phyloP scores from a whole-genome alignment of 2,797 vertebrate genomes.

The Anisognathus igniventris region DNA sequence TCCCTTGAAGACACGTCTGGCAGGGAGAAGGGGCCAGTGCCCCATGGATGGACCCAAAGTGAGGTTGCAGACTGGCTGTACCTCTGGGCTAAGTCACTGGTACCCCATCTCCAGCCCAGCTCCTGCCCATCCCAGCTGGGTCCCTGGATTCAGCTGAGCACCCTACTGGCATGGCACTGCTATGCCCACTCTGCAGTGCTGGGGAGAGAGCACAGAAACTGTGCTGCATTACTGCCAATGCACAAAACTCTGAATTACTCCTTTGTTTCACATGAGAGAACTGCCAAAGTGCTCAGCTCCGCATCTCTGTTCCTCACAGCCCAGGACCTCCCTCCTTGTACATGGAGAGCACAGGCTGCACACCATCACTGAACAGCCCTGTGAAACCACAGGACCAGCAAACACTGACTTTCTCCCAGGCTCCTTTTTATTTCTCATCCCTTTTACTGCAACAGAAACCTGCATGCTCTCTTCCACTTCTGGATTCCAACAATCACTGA shows the following conservation, averaged over 20 bases:
- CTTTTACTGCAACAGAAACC: background rate
- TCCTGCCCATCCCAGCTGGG: background rate
- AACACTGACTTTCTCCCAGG: background rate
- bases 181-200: background rate
- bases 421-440: background rate
- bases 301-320: background rate
- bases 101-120: background rate
- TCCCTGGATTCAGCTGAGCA: background rate
- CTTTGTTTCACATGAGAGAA: background rate
- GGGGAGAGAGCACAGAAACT: background rate
- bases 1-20: background rate
- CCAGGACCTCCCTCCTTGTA: background rate
- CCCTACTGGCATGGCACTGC: background rate
- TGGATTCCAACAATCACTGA: background rate
- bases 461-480: background rate
- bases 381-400: background rate
- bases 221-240: background rate
- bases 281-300: background rate
- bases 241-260: background rate
- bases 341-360: background rate
- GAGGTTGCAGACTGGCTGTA: background rate
- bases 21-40: background rate
- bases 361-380: background rate
- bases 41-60: fast-evolving
- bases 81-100: fast-evolving